Conservation (phyloP, 2,888 invertebrate species). For the Coleophora deauratella region DNA sequence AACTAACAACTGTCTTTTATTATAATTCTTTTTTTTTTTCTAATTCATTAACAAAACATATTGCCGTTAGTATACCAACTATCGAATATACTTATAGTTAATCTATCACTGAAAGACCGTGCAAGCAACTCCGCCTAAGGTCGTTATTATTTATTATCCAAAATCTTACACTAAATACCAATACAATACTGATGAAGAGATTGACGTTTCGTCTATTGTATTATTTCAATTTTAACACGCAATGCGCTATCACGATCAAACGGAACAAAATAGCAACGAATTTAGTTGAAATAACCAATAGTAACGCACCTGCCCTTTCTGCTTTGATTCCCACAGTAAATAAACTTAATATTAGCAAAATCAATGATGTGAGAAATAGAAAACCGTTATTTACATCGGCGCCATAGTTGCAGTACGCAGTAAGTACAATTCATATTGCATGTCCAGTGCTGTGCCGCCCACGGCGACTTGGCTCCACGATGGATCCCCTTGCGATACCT, state of each 20-base stretch:
- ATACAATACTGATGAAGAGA: slow-evolving; percentile 2
- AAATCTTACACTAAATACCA: too few species aligned
- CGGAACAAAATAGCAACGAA: slow-evolving; percentile 7
- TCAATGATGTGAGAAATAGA: slow-evolving; percentile 32
- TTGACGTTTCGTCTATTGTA: slow-evolving; percentile 16
- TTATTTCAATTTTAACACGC: slow-evolving; percentile 9
- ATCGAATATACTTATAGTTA: too few species aligned
- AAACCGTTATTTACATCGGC: slow-evolving; percentile 40
- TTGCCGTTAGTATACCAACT: too few species aligned
- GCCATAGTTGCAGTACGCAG: slow-evolving; percentile 30
- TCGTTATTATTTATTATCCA: slow-evolving; percentile 18
- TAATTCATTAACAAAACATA: too few species aligned
- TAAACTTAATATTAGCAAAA: slow-evolving; percentile 29
- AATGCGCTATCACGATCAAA: slow-evolving; percentile 5
- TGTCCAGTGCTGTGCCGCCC: slow-evolving; percentile 63
- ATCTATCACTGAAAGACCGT: slow-evolving; percentile 9
- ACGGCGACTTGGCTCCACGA: slow-evolving; percentile 44
- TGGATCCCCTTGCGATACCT: slow-evolving; percentile 24
- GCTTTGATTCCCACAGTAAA: slow-evolving; percentile 33
- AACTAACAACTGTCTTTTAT: too few species aligned
- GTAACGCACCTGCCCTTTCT: slow-evolving; percentile 11
- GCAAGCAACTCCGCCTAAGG: slow-evolving; percentile 24
- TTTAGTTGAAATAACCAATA: slow-evolving; percentile 11
- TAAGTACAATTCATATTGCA: slow-evolving; percentile 59
- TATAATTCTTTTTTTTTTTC: too few species aligned